Percentiles rank a stretch among this genome's conserved stretches.
Conservation (phyloP, 2,888 invertebrate species). For the Acronicta psi region DNA sequence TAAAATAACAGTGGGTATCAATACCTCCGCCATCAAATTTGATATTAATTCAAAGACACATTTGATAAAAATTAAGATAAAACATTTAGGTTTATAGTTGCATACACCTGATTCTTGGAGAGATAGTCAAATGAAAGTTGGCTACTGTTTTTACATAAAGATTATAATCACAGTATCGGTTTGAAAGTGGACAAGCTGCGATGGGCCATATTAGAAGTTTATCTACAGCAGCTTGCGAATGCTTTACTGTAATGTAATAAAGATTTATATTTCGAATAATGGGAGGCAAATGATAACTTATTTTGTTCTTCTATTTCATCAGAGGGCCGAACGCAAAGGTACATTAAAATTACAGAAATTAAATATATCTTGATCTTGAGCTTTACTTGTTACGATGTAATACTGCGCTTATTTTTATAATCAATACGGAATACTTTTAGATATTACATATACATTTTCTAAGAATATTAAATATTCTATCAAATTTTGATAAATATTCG, state of each 20-base stretch:
- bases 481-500: neutral
- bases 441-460: too few species aligned
- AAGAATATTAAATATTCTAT: too few species aligned
- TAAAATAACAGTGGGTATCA: constrained; percentile 49
- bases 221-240: neutral
- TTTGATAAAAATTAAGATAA: constrained; percentile 57
- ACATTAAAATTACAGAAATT: too few species aligned
- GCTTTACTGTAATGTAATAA: too few species aligned
- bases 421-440: too few species aligned
- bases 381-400: too few species aligned
- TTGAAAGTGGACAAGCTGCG: constrained; percentile 30
- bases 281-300: too few species aligned
- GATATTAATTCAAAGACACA: constrained; percentile 50
- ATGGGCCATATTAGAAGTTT: neutral
- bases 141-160: constrained; percentile 64
- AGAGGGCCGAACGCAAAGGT: too few species aligned
- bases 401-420: too few species aligned
- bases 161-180: constrained; percentile 25
- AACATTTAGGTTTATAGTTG: constrained; percentile 58
- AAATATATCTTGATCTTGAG: too few species aligned
- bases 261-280: too few species aligned
- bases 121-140: constrained; percentile 62
- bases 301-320: too few species aligned
- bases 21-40: constrained; percentile 39
- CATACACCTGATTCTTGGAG: constrained; percentile 56